Evolutionary conservation across 1,140 invertebrate species (phyloP).

Genomic region (Oncopeltus fasciatus): DNA sequence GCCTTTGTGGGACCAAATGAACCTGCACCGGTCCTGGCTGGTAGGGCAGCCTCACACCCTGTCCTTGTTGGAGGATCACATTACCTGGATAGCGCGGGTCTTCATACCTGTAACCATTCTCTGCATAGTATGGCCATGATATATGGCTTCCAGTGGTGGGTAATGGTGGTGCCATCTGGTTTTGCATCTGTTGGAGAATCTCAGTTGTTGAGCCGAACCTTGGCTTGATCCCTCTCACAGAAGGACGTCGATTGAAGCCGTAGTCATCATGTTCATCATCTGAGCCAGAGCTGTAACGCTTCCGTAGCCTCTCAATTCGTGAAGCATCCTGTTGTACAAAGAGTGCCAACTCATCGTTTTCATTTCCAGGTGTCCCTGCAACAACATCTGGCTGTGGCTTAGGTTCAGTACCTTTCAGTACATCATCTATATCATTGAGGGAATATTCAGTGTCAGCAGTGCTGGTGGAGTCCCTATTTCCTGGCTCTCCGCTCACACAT

Average conservation of each 20-base stretch:
- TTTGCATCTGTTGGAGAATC: constrained; percentile 64
- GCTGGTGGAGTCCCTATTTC: constrained; percentile 34
- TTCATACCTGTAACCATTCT: constrained; percentile 7
- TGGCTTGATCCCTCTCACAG: constrained; percentile 59
- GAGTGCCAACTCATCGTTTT: constrained; percentile 58
- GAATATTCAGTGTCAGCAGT: constrained; percentile 39
- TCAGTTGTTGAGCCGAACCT: constrained; percentile 64
- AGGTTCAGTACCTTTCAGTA: constrained; percentile 32
- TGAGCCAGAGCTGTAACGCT: constrained; percentile 38
- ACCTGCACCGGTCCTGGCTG: constrained; percentile 30
- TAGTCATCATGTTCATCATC: constrained; percentile 40
- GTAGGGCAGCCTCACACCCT: constrained; percentile 28
- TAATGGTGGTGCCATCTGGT: constrained; percentile 40
- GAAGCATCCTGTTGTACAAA: constrained; percentile 72
- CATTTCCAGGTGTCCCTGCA: constrained; percentile 46
- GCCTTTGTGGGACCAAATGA: constrained; percentile 26
- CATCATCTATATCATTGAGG: constrained; percentile 49
- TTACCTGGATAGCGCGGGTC: neutral
- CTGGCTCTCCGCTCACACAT: constrained; percentile 12
- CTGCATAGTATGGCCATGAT: constrained; percentile 47
- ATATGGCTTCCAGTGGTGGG: constrained; percentile 33
- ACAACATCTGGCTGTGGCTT: constrained; percentile 53
- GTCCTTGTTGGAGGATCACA: constrained; percentile 13
- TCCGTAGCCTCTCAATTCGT: constrained; percentile 62
- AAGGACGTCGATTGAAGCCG: constrained; percentile 72